These are phyloP conservation scores for Stenichneumon culpator DNA, from an alignment of 2,888 invertebrate species.

Conservation along the genomic window DNA sequence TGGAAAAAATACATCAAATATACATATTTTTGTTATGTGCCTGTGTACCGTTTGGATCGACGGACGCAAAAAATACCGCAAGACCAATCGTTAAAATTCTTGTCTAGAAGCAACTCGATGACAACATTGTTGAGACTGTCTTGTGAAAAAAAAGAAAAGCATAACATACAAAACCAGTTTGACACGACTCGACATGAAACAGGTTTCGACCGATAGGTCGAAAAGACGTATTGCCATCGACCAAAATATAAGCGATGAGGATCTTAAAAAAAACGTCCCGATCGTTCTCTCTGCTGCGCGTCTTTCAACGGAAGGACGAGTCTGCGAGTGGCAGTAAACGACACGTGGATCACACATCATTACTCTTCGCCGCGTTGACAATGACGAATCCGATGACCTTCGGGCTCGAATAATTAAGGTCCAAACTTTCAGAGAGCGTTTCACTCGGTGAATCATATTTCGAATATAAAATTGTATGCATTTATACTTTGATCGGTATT, in stretches of 20 bases:
- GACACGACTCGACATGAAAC: conserved; percentile 55
- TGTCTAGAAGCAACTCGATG: background rate
- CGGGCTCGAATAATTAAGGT: conserved; percentile 3
- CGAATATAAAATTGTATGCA: background rate
- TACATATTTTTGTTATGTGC: background rate
- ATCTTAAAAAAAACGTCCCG: conserved; percentile 29
- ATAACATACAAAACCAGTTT: conserved; percentile 61
- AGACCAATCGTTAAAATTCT: background rate
- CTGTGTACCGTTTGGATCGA: background rate
- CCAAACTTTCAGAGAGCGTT: background rate
- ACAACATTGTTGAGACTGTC: conserved; percentile 30
- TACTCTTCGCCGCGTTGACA: conserved; percentile 14
- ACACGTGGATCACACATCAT: conserved; percentile 29
- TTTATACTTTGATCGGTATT: background rate
- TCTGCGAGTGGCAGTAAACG: conserved; percentile 13
- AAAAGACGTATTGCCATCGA: conserved; percentile 54
- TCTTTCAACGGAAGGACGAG: conserved; percentile 19
- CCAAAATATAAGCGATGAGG: conserved; percentile 25
- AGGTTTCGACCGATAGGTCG: conserved; percentile 53
- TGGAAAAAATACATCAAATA: background rate
- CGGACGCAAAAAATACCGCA: background rate
- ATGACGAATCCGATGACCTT: conserved; percentile 25
- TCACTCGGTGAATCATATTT: background rate
- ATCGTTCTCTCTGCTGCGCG: conserved; percentile 7
- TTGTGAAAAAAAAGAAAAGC: background rate